phyloP scores from a whole-genome alignment of 2,797 vertebrate genomes.

The Erethizon dorsatum region DNA sequence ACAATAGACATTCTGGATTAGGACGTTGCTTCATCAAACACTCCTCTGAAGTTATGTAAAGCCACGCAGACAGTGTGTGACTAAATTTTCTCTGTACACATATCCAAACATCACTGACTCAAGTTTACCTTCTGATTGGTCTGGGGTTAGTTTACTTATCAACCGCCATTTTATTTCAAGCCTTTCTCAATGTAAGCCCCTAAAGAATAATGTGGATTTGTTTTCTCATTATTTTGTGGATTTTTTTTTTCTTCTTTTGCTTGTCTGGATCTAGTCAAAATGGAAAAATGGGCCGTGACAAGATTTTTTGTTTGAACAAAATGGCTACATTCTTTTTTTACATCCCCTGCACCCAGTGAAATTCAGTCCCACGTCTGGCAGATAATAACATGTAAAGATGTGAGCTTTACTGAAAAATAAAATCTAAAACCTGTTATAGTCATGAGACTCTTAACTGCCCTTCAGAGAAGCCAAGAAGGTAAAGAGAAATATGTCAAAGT shows the following conservation, averaged over 20 bases:
- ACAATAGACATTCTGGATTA: background rate
- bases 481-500: background rate
- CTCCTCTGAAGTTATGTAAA: background rate
- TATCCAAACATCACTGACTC: background rate
- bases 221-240: conserved; percentile 9
- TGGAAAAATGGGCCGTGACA: background rate
- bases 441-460: background rate
- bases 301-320: conserved; percentile 43
- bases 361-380: background rate
- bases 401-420: background rate
- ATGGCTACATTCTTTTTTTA: background rate
- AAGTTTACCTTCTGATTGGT: background rate
- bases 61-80: background rate
- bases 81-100: background rate
- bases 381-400: background rate
- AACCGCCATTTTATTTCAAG: conserved; percentile 2
- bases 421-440: background rate
- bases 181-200: background rate
- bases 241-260: background rate
- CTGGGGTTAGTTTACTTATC: background rate
- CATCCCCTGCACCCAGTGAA: background rate
- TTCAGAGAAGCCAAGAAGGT: background rate
- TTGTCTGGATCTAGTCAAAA: conserved; percentile 13
- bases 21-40: background rate
- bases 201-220: background rate